These are phyloP conservation scores for Clamator glandarius DNA, from an alignment of 2,797 vertebrate species.

Conservation along the genomic window DNA sequence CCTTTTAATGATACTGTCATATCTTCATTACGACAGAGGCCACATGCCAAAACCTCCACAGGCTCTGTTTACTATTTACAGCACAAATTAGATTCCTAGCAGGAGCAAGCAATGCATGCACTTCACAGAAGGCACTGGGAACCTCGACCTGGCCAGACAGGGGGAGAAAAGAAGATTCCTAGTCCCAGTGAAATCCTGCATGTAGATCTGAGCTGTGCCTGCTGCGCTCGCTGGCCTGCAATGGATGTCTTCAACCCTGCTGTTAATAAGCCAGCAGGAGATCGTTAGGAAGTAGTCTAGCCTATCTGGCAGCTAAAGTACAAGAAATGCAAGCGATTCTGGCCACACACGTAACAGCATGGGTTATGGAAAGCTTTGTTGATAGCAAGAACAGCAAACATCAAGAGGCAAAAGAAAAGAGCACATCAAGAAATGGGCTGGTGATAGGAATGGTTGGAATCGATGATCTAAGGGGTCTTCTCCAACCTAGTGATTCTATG, in stretches of 20 bases:
- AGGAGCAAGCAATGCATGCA: background rate
- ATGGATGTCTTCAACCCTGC: background rate
- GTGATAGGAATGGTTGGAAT: background rate
- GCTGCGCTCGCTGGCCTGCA: fast-evolving
- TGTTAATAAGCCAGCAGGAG: background rate
- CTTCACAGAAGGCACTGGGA: background rate
- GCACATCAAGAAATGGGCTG: background rate
- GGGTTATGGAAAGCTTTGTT: background rate
- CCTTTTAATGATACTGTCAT: background rate
- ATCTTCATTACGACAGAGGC: background rate
- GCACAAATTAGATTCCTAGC: background rate
- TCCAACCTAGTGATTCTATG: too few relatives aligned
- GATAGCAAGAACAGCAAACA: background rate
- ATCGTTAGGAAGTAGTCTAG: background rate
- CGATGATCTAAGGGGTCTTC: too few relatives aligned
- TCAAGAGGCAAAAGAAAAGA: background rate
- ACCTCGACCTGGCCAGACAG: background rate
- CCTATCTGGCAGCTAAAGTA: background rate
- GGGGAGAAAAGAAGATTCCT: background rate
- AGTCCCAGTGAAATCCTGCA: background rate
- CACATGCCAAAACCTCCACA: background rate
- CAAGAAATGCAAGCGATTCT: background rate
- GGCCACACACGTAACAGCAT: background rate
- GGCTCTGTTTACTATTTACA: background rate
- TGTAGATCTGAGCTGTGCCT: background rate